Evolutionary conservation across 2,888 invertebrate genomes (phyloP), one percentile per base, ranked within the genome.

Genomic region (Trichopria drosophilae): DNA sequence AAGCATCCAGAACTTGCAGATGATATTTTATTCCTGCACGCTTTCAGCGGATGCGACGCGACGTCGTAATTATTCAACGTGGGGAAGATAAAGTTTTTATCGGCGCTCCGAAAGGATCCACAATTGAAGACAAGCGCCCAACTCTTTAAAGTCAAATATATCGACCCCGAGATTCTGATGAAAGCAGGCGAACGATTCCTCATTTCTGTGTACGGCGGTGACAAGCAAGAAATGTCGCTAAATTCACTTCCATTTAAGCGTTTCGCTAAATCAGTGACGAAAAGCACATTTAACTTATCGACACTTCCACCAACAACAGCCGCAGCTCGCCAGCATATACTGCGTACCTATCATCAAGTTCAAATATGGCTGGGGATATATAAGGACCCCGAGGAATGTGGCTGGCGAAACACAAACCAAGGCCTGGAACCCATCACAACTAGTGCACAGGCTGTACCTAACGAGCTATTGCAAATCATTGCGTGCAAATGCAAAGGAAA

Each of bases 321-420:
- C 26, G 15, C 41, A 12, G 16, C 24, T 5, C 16, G 29, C 20
- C 20, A 41, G 12, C 41, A 41, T 28, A 16, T 29, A 13, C 29
- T 28, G 12, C 10, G 29, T 9, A 10, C 26, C 4, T 41, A 26
- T 23, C 19, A 19, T 12, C 49, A 49, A 35, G 29, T 49, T 13
- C 49, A 49, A 42, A 34, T 15, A 9, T 49, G 49, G 49, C 15
- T 37, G 13, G 39, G 22, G 10, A 10, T 16, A n/a, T 12, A 37
- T 16, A 4, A 29, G 18, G 24, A 29, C 16, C 29, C 44, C 12
- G 19, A 9, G 6, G 41, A 41, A 5, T 41, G 41, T 26, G 41
- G 41, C 7, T 29, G 29, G 29, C 13, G 18, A 41, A 12, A 35
- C 19, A 1, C 12, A 4, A 4, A 4, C 12, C 4, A 13, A 22